A percentile compares a stretch with the other conserved stretches of the same genome.
Evolutionary conservation across 2,797 vertebrate species (phyloP).

Genomic region (Notamacropus eugenii): DNA sequence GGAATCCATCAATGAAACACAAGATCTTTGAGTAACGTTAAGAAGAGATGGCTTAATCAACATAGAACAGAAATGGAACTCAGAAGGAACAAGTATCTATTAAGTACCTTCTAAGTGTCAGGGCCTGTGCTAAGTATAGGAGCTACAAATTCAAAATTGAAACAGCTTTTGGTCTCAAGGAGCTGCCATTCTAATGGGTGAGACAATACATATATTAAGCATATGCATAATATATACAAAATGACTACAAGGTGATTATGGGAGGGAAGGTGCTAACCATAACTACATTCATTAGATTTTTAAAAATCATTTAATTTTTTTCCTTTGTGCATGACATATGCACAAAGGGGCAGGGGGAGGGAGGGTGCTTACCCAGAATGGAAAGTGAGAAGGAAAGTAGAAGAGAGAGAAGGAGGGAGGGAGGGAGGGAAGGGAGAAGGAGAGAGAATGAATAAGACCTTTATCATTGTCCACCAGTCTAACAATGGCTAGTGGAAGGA

Average conservation of each 20-base stretch:
- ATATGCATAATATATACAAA: neutral
- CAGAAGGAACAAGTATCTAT: neutral
- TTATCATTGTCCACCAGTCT: neutral
- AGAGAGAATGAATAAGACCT: conserved; percentile 1
- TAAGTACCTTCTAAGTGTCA: neutral
- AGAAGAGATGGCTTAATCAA: neutral
- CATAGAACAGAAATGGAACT: neutral
- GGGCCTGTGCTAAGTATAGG: neutral
- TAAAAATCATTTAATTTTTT: neutral
- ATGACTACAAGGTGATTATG: neutral
- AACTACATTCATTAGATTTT: neutral
- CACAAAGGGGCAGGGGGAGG: neutral
- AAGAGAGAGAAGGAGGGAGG: neutral
- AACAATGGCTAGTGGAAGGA: neutral
- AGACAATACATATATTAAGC: neutral
- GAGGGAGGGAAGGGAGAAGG: neutral
- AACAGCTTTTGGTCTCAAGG: neutral
- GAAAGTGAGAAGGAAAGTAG: too few relatives aligned
- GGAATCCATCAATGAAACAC: neutral
- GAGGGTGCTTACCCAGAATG: neutral
- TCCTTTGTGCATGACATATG: neutral
- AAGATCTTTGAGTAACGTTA: neutral
- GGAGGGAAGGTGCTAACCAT: neutral
- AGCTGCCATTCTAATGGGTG: neutral
- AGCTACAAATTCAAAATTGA: neutral